phyloP scores from a whole-genome alignment of 2,888 invertebrate genomes.

The Cryptus armator region DNA sequence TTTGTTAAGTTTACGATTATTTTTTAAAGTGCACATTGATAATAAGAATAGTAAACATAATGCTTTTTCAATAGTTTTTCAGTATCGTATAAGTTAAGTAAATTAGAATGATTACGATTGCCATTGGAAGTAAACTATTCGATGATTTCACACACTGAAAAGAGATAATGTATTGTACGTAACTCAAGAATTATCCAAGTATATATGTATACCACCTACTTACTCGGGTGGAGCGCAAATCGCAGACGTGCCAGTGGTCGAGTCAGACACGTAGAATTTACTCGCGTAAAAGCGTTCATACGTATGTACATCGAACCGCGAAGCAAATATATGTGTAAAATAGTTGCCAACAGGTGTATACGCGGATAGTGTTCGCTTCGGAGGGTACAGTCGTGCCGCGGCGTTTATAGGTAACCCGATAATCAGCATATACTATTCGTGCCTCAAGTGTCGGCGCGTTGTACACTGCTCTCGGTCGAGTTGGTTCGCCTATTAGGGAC shows the following conservation, averaged over 20 bases:
- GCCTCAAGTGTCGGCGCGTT: conserved; percentile 27
- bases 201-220: not conserved
- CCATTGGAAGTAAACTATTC: not conserved
- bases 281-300: conserved; percentile 13
- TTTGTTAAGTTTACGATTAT: no score
- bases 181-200: conserved; percentile 7
- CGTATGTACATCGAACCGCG: not conserved
- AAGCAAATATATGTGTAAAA: conserved; percentile 7
- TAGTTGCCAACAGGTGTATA: conserved; percentile 16
- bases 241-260: not conserved
- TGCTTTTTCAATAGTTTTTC: no score
- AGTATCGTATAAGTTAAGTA: no score
- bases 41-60: no score
- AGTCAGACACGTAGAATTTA: conserved; percentile 4
- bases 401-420: conserved; percentile 77
- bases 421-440: conserved; percentile 80
- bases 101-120: no score
- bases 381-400: conserved; percentile 67
- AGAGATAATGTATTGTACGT: not conserved
- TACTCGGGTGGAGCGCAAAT: not conserved
- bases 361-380: conserved; percentile 63
- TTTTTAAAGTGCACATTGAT: no score
- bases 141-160: not conserved
- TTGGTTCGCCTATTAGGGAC: conserved; percentile 79
- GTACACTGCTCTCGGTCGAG: conserved; percentile 40